A percentile compares a stretch with the other conserved stretches of the same genome.
Evolutionary conservation across 2,113 vertebrate species (phyloP).

Genomic region (Abramis brama): DNA sequence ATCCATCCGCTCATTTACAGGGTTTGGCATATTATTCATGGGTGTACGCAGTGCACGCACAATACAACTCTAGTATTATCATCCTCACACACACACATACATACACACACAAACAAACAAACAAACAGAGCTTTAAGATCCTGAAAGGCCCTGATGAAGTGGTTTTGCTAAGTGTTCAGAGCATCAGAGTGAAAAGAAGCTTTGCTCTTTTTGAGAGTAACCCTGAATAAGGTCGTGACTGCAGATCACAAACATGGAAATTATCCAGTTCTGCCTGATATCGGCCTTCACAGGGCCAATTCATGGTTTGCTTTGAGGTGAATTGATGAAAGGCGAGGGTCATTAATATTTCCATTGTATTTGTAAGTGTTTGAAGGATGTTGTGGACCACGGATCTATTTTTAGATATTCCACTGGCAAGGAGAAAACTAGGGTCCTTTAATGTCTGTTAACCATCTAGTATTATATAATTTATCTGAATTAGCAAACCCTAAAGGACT

Average conservation of each 20-base stretch:
- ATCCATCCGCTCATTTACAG: background rate
- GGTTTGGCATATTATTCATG: conserved; percentile 11
- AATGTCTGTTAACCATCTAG: conserved; percentile 33
- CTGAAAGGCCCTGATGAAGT: conserved; percentile 48
- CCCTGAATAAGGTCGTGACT: conserved; percentile 55
- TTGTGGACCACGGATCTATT: conserved; percentile 46
- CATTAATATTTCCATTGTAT: conserved; percentile 51
- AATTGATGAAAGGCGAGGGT: conserved; percentile 39
- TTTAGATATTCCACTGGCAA: conserved; percentile 50
- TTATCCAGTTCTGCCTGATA: conserved; percentile 24
- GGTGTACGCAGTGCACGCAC: too few relatives aligned
- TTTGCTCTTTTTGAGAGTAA: conserved; percentile 7
- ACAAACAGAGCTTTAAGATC: background rate
- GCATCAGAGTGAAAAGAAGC: conserved; percentile 26
- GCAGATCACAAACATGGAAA: conserved; percentile 55
- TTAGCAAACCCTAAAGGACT: conserved; percentile 20
- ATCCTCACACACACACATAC: conserved; percentile 15
- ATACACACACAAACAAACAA: too few relatives aligned
- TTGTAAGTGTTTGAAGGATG: conserved; percentile 28
- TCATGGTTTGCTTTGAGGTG: conserved; percentile 25
- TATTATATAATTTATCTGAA: conserved; percentile 20
- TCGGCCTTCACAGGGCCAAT: background rate
- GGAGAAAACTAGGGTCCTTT: conserved; percentile 44
- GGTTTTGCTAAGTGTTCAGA: conserved; percentile 41
- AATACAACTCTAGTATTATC: background rate